A percentile compares a stretch with the other conserved stretches of the same genome.
Evolutionary conservation across 2,797 vertebrate species (phyloP).

Genomic region (Eulemur mongoz): DNA sequence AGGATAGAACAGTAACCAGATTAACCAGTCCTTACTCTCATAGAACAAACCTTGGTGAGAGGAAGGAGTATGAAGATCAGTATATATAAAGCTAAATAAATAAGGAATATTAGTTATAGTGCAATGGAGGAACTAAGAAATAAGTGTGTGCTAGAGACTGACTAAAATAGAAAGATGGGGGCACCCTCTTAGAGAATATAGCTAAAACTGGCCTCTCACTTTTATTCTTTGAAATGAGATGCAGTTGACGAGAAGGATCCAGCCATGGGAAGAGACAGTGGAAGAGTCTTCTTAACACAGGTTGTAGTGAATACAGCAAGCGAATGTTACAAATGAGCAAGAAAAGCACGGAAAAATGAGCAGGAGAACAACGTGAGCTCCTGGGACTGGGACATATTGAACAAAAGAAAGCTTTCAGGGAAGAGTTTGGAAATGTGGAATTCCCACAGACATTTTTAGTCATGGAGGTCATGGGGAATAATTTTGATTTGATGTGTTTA

Average conservation of each 20-base stretch:
- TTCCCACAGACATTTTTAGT: neutral
- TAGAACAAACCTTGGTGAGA: neutral
- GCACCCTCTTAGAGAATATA: neutral
- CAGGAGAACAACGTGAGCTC: neutral
- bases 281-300: neutral
- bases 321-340: neutral
- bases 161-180: neutral
- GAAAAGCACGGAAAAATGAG: neutral
- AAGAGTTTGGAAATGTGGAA: neutral
- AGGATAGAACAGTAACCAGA: neutral
- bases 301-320: neutral
- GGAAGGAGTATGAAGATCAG: neutral
- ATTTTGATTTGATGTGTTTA: neutral
- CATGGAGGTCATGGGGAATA: neutral
- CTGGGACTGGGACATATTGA: neutral
- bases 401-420: neutral
- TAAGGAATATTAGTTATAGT: neutral
- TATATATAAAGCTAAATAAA: neutral
- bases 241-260: accelerated
- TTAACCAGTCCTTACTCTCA: neutral
- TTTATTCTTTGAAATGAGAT: neutral
- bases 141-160: neutral
- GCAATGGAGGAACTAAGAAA: neutral
- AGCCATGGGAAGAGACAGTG: neutral
- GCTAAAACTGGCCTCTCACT: accelerated